Evolutionary conservation across 2,888 invertebrate species (phyloP).

Genomic region (Troides aeacus): DNA sequence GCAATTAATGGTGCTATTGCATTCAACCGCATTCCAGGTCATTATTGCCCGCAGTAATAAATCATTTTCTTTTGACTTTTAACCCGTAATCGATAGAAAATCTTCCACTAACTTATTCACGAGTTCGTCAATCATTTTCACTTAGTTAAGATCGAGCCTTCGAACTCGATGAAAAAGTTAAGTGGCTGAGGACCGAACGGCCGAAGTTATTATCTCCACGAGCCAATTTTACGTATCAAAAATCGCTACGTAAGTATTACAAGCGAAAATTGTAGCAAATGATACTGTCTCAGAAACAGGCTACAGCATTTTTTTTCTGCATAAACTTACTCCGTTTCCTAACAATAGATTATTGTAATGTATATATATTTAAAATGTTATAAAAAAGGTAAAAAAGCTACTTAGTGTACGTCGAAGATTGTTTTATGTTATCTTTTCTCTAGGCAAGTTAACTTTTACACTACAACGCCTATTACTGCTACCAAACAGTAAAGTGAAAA

Average conservation of each 20-base stretch:
- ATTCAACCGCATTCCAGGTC: neutral
- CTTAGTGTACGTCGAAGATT: neutral
- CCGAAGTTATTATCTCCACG: constrained; percentile 5
- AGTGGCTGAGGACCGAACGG: neutral
- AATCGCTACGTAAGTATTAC: constrained; percentile 6
- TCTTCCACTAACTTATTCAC: neutral
- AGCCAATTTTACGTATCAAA: constrained; percentile 10
- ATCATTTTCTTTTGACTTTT: neutral
- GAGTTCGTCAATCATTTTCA: constrained; percentile 7
- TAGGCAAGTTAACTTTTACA: too few relatives aligned
- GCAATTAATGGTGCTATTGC: neutral
- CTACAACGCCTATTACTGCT: too few relatives aligned
- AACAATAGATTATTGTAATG: neutral
- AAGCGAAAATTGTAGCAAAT: constrained; percentile 1
- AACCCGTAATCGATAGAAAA: neutral
- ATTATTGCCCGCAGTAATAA: neutral
- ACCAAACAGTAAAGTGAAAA: too few relatives aligned
- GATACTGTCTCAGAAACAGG: neutral
- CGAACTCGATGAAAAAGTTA: constrained; percentile 4
- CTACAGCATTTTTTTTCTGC: neutral
- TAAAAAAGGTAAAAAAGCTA: neutral
- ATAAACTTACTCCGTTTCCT: neutral
- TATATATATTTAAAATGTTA: neutral
- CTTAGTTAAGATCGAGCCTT: neutral
- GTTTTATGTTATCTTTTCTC: too few relatives aligned